A percentile compares a stretch with the other conserved stretches of the same genome.
These are phyloP conservation scores for Drosophila athabasca DNA, from an alignment of 1,140 invertebrate genomes.

Conservation along the genomic window DNA sequence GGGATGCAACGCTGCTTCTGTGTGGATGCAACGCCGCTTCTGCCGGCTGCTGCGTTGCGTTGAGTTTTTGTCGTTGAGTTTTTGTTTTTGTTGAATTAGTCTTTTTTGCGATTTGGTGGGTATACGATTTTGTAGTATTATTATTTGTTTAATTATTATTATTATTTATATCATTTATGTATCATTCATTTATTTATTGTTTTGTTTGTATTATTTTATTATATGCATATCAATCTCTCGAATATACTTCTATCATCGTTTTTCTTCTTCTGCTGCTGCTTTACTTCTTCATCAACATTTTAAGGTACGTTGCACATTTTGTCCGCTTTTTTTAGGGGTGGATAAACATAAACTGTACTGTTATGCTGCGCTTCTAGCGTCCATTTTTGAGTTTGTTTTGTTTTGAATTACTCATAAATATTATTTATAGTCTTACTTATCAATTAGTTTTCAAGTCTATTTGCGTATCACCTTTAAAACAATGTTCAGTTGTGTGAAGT, in stretches of 20 bases:
- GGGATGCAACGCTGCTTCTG: no score
- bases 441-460: slow-evolving; percentile 82
- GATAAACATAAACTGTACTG: slow-evolving; percentile 78
- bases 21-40: slow-evolving; percentile 8
- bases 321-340: slow-evolving; percentile 62
- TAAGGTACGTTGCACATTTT: slow-evolving; percentile 80
- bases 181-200: slow-evolving; percentile 20
- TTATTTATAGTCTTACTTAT: slow-evolving; percentile 81
- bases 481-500: slow-evolving; percentile 81
- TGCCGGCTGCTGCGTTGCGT: slow-evolving; percentile 37
- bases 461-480: slow-evolving; percentile 82
- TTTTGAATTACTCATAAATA: slow-evolving; percentile 76
- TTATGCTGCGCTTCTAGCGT: slow-evolving; percentile 80
- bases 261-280: slow-evolving; percentile 12
- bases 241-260: slow-evolving; percentile 32
- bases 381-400: slow-evolving; percentile 38
- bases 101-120: slow-evolving; percentile 77
- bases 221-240: slow-evolving; percentile 13
- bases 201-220: slow-evolving; percentile 44
- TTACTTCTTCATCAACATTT: slow-evolving; percentile 54
- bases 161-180: slow-evolving; percentile 15
- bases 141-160: slow-evolving; percentile 36
- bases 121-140: slow-evolving; percentile 68
- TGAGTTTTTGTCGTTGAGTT: slow-evolving; percentile 74
- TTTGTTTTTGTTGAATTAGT: slow-evolving; percentile 70